Evolutionary conservation across 2,888 invertebrate species (phyloP).

Genomic region (Unio delphinus): DNA sequence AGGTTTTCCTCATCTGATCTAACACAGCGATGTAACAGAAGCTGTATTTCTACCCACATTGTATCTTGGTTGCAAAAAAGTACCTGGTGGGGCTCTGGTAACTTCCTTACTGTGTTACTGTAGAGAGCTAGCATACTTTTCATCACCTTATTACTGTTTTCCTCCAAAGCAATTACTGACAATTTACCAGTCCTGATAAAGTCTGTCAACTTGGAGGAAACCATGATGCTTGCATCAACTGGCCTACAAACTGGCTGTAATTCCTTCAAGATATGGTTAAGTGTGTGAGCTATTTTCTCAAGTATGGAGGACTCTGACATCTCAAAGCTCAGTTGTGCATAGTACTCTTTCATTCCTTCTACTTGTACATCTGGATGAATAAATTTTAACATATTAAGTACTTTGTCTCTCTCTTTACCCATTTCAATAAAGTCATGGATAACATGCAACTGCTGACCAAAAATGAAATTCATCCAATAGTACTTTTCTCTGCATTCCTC

Average conservation of each 20-base stretch:
- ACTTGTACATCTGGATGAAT: conserved; percentile 25
- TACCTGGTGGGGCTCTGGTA: conserved; percentile 44
- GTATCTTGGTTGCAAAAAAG: conserved; percentile 42
- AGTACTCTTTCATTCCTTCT: conserved; percentile 4
- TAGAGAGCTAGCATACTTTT: conserved; percentile 39
- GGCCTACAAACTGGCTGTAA: too few relatives aligned
- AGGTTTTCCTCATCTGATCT: conserved; percentile 9
- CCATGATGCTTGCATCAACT: too few relatives aligned
- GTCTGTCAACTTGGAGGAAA: conserved; percentile 16
- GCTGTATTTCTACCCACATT: conserved; percentile 33
- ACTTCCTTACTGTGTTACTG: conserved; percentile 27
- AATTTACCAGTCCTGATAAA: conserved; percentile 31
- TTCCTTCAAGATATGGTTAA: too few relatives aligned
- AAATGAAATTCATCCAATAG: conserved; percentile 38
- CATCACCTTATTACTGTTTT: conserved; percentile 31
- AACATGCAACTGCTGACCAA: conserved; percentile 32
- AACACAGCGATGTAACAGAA: conserved; percentile 37
- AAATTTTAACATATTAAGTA: conserved; percentile 20
- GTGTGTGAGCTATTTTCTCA: too few relatives aligned
- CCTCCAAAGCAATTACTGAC: conserved; percentile 35
- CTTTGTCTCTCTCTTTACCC: conserved; percentile 4
- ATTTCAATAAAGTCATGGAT: conserved; percentile 26
- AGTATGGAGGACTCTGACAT: not conserved
- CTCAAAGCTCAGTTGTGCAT: not conserved
- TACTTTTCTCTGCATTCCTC: conserved; percentile 12